Conservation (phyloP, 2,888 invertebrate species). For the Hirtodrosophila trivittata region DNA sequence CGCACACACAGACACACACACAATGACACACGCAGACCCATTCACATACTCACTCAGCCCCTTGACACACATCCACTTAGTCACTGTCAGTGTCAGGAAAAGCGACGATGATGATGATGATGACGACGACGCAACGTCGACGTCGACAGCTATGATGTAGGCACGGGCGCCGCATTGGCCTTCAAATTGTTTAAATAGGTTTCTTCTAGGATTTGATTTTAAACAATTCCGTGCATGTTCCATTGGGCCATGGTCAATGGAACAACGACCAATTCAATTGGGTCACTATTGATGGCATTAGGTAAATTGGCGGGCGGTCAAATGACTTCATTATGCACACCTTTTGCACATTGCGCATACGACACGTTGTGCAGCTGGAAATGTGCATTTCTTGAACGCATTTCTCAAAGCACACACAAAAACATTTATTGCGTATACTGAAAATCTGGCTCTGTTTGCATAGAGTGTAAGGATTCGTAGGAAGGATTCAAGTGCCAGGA, state of each 20-base stretch:
- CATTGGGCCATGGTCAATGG: constrained; percentile 14
- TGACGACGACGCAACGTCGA: neutral
- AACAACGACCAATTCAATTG: constrained; percentile 32
- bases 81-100: constrained; percentile 53
- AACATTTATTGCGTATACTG: constrained; percentile 30
- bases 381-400: constrained; percentile 7
- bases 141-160: constrained; percentile 14
- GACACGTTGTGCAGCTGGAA: constrained; percentile 17
- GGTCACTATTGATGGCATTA: constrained; percentile 25
- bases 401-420: constrained; percentile 15
- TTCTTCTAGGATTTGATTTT: constrained; percentile 26
- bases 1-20: constrained; percentile 2
- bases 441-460: no score
- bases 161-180: constrained; percentile 39
- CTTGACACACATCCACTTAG: constrained; percentile 50
- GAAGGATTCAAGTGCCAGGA: neutral
- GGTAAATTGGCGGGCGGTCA: constrained; percentile 18
- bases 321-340: neutral
- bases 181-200: constrained; percentile 35
- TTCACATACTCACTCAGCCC: constrained; percentile 10
- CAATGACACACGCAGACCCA: constrained; percentile 6
- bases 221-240: constrained; percentile 16
- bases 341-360: constrained; percentile 28
- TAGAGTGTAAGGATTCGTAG: no score
- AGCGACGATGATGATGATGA: constrained; percentile 4